phyloP scores from a whole-genome alignment of 2,797 vertebrate genomes.

The Chanos chanos region DNA sequence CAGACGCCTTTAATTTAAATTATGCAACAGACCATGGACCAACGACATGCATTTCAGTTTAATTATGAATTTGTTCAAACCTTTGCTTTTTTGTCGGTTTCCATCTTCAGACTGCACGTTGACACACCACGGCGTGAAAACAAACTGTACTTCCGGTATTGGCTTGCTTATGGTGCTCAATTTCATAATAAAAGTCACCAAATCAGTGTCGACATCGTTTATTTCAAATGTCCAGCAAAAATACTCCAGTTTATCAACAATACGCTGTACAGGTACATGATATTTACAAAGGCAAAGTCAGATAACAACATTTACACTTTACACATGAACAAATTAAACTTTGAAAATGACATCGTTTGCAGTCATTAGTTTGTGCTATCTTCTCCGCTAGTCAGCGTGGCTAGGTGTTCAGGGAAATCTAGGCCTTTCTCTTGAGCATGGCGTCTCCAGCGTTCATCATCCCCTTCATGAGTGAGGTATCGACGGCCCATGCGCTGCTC shows the following conservation, averaged over 20 bases:
- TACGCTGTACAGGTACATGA: too few relatives aligned
- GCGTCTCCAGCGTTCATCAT: constrained; percentile 61
- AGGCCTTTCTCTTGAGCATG: constrained; percentile 54
- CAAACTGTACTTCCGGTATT: neutral
- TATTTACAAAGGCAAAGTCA: too few relatives aligned
- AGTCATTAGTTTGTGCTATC: neutral
- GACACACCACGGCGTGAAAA: neutral
- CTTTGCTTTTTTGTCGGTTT: constrained; percentile 50
- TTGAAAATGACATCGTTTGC: too few relatives aligned
- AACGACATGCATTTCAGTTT: neutral
- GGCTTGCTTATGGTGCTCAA: too few relatives aligned
- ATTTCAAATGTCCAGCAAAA: neutral
- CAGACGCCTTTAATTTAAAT: too few relatives aligned
- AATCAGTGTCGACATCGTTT: neutral
- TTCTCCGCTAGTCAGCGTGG: neutral
- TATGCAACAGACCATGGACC: too few relatives aligned
- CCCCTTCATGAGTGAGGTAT: constrained; percentile 66
- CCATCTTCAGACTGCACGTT: constrained; percentile 49
- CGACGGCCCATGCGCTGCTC: constrained; percentile 59
- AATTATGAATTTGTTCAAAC: constrained; percentile 39
- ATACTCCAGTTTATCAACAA: too few relatives aligned
- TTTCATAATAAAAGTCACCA: constrained; percentile 31
- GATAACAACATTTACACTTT: too few relatives aligned
- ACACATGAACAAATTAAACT: too few relatives aligned
- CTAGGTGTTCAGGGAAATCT: constrained; percentile 51